Conservation (phyloP, 2,888 invertebrate species). For the Orthonychiurus folsomi region DNA sequence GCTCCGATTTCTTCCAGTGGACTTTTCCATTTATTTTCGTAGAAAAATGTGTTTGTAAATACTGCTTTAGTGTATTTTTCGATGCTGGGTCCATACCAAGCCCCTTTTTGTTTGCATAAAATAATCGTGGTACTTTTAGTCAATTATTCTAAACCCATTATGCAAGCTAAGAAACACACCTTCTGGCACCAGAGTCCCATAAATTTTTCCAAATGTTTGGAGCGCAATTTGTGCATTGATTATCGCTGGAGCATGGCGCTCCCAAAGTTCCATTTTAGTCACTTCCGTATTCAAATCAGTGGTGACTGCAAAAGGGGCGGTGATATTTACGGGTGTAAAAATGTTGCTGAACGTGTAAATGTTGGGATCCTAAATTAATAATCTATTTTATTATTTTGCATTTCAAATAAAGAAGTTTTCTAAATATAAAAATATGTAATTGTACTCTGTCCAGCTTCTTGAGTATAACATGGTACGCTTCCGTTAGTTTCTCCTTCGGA, state of each 20-base stretch:
- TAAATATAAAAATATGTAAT: no score
- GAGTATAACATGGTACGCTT: neutral
- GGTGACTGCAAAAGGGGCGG: slow-evolving; percentile 18
- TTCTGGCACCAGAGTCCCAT: slow-evolving; percentile 31
- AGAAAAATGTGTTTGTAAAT: slow-evolving; percentile 33
- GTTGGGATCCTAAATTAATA: slow-evolving; percentile 27
- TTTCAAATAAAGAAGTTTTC: no score
- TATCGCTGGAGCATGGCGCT: slow-evolving; percentile 26
- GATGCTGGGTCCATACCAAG: slow-evolving; percentile 35
- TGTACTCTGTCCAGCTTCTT: neutral
- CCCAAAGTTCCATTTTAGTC: slow-evolving; percentile 30
- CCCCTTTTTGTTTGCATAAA: slow-evolving; percentile 20
- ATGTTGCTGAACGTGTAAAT: slow-evolving; percentile 25
- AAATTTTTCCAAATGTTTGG: slow-evolving; percentile 33
- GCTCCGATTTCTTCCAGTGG: slow-evolving; percentile 27
- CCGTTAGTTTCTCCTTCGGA: neutral
- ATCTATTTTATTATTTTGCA: no score
- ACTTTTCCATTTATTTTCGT: slow-evolving; percentile 27
- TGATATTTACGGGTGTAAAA: slow-evolving; percentile 24
- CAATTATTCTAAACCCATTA: neutral
- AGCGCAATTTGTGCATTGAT: slow-evolving; percentile 31
- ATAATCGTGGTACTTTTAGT: neutral
- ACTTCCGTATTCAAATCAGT: slow-evolving; percentile 28
- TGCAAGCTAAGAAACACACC: slow-evolving; percentile 16
- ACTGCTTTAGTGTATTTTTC: slow-evolving; percentile 33